These are phyloP conservation scores for Eupithecia dodoneata DNA, from an alignment of 2,888 invertebrate genomes.

Conservation along the genomic window DNA sequence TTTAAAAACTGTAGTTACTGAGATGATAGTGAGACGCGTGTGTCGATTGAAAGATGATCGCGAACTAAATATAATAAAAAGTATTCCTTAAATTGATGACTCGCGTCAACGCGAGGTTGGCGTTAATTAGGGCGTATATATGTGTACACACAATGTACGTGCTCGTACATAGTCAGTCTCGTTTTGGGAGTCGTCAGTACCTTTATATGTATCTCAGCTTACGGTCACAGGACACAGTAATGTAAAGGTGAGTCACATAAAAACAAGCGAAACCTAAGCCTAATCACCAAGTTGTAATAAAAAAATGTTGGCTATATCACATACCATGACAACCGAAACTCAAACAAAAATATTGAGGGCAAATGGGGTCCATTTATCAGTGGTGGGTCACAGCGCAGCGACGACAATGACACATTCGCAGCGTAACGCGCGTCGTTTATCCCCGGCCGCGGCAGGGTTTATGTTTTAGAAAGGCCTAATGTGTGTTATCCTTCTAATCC, in stretches of 20 bases:
- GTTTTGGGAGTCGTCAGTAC: background rate
- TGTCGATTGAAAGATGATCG: no score
- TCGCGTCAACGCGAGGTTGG: no score
- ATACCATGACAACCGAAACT: slow-evolving; percentile 9
- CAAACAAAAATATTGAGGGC: slow-evolving; percentile 13
- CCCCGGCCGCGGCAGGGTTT: slow-evolving; percentile 63
- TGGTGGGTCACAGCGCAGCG: slow-evolving; percentile 53
- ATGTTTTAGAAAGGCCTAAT: slow-evolving; percentile 71
- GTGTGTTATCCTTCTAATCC: slow-evolving; percentile 69
- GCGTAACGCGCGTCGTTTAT: slow-evolving; percentile 66
- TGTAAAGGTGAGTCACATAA: background rate
- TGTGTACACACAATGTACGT: no score
- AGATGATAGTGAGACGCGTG: no score
- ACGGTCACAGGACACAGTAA: background rate
- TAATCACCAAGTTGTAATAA: background rate
- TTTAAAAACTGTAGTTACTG: no score
- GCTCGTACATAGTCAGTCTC: background rate
- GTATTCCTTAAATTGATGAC: no score
- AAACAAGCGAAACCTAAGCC: background rate
- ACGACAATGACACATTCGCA: slow-evolving; percentile 65
- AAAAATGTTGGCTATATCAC: background rate
- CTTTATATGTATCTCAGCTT: background rate
- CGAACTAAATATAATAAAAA: no score
- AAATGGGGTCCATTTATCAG: slow-evolving; percentile 50
- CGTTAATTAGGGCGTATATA: no score